Base-by-base conservation (phyloP, 1,140 invertebrate genomes). In the Notospermus geniculatus region DNA sequence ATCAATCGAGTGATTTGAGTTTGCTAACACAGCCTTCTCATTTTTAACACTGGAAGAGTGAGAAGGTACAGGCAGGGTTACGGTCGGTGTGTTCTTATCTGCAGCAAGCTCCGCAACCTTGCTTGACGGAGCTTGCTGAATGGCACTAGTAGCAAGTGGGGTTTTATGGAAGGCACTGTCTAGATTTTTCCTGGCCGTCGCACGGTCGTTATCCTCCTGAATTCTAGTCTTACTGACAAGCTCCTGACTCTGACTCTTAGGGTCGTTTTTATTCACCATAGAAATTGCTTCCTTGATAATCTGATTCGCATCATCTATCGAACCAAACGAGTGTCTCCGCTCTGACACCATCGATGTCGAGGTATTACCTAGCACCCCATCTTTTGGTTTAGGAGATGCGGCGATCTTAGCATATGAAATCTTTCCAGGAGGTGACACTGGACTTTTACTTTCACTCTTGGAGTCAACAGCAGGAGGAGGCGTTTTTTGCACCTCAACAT, bases 401-500 rank as follows among this genome's bases (percentile, higher is more conserved):
- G 69, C 71, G 62, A 74, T 75, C 46, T 66, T 72, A 57, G 75
- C 75, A 67, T 77, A 77, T 9, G 73, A 75, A 45, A 72, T 61
- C 22, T 65, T 65, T 25, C 72, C 68, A 22, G 60, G 32, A 22
- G 68, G 65, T 19, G 67, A 69, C 1, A 65, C 36, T 19, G 25
- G n/a, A n/a, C n/a, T 50, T 5, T 50, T 50, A 50, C 25, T 22
- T 50, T 27, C 46, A 43, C 39, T 23, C 52, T 58, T 55, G 59
- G 56, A 63, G 29, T 55, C 58, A 57, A 65, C 64, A 60, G 54
- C 63, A n/a, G 69, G 72, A 39, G 75, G 75, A 13, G 75, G 68
- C 27, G 75, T 75, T 65, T 74, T 75, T n/a, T 71, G 72, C 1
- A 73, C 75, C 45, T 73, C 75, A 36, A 74, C 66, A 59, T 77